Conservation (phyloP, 1,140 invertebrate genomes). For the Diuraphis noxia region DNA sequence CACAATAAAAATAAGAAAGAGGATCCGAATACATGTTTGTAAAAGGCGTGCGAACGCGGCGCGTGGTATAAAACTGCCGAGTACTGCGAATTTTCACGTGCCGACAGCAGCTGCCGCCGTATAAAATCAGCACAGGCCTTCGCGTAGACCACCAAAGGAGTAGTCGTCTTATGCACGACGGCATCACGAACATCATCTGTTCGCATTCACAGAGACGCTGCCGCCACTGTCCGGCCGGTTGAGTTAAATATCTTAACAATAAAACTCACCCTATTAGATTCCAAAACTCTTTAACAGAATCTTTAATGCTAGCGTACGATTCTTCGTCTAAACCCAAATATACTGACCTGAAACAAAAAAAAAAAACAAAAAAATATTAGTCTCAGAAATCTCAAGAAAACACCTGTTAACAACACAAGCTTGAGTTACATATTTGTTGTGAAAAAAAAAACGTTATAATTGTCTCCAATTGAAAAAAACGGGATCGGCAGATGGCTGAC, state of each 20-base stretch:
- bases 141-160: neutral
- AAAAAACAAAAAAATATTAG: conserved; percentile 29
- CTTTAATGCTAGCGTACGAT: conserved; percentile 38
- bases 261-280: conserved; percentile 48
- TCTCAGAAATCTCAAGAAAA: neutral
- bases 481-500: conserved; percentile 34
- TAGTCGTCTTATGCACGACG: neutral
- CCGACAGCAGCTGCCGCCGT: too few relatives aligned
- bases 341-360: conserved; percentile 50
- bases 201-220: neutral
- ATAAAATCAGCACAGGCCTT: neutral
- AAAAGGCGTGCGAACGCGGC: neutral
- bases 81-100: neutral
- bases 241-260: neutral
- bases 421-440: neutral
- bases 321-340: conserved; percentile 47
- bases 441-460: conserved; percentile 8
- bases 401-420: conserved; percentile 14
- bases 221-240: neutral
- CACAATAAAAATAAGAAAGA: neutral
- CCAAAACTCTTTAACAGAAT: conserved; percentile 49
- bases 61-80: neutral
- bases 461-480: conserved; percentile 15
- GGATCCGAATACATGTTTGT: neutral
- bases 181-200: neutral